These are phyloP conservation scores for Boloria selene DNA, from an alignment of 2,888 invertebrate genomes.

Conservation along the genomic window DNA sequence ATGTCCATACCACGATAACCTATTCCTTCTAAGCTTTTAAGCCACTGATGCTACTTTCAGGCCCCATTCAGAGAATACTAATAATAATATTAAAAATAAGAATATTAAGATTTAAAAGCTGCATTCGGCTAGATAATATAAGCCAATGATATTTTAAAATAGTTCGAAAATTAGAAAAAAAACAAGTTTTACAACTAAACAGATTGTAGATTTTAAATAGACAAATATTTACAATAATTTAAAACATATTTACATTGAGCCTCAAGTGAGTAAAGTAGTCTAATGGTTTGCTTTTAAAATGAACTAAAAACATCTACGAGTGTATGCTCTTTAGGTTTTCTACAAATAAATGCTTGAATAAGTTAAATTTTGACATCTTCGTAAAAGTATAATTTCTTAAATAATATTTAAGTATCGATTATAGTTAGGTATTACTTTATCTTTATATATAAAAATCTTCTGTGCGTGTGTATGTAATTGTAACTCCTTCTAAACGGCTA, in stretches of 20 bases:
- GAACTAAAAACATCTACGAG: background rate
- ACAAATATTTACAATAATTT: slow-evolving; percentile 16
- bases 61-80: too few species aligned
- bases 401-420: too few species aligned
- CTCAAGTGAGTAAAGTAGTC: slow-evolving; percentile 10
- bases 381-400: too few species aligned
- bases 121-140: background rate
- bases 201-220: slow-evolving; percentile 9
- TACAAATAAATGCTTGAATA: background rate
- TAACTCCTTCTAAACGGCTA: too few species aligned
- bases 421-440: too few species aligned
- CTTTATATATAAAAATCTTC: too few species aligned
- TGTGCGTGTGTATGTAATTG: too few species aligned
- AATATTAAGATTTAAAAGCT: too few species aligned
- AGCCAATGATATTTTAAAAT: slow-evolving; percentile 3
- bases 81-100: too few species aligned
- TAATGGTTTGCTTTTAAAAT: slow-evolving; percentile 3
- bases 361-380: background rate
- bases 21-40: too few species aligned
- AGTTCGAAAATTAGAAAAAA: slow-evolving; percentile 7
- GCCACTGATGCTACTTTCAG: too few species aligned
- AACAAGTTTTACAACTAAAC: slow-evolving; percentile 5
- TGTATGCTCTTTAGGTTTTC: background rate
- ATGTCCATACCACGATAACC: too few species aligned
- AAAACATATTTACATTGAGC: slow-evolving; percentile 13